Evolutionary conservation across 1,140 invertebrate genomes (phyloP).

Genomic region (Zaprionus ghesquierei): DNA sequence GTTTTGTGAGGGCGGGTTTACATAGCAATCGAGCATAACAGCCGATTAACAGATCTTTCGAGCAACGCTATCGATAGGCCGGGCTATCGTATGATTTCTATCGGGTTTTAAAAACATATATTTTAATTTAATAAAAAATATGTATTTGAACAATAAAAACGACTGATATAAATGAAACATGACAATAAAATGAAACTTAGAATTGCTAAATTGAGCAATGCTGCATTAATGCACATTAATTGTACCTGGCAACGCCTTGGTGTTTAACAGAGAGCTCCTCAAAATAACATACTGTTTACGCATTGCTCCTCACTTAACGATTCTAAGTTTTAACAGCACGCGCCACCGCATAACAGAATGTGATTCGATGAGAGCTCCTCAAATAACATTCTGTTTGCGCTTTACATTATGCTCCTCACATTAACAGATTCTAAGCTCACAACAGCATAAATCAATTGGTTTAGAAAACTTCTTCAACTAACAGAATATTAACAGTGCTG

Average conservation of each 20-base stretch:
- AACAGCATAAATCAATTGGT: not conserved
- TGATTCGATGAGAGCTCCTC: not conserved
- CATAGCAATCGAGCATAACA: constrained; percentile 2
- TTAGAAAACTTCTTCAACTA: not conserved
- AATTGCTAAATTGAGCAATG: not conserved
- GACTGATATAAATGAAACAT: not conserved
- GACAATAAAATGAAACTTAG: not conserved
- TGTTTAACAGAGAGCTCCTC: not conserved
- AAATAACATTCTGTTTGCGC: not conserved
- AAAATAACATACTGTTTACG: not conserved
- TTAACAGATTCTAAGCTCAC: not conserved
- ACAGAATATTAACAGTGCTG: not conserved
- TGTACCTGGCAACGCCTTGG: not conserved
- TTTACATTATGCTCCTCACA: not conserved
- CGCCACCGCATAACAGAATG: too few species aligned
- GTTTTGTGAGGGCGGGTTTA: not conserved
- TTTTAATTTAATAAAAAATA: not conserved
- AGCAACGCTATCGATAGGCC: not conserved
- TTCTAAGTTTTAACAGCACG: not conserved
- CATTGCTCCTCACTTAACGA: not conserved
- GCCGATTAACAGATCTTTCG: not conserved
- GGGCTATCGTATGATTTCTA: not conserved
- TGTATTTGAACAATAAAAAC: too few species aligned
- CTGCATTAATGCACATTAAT: not conserved
- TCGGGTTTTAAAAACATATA: not conserved